Evolutionary conservation across 92 coral and sea anemone species (phyloP).

Genomic region (Parazoanthus darwini): DNA sequence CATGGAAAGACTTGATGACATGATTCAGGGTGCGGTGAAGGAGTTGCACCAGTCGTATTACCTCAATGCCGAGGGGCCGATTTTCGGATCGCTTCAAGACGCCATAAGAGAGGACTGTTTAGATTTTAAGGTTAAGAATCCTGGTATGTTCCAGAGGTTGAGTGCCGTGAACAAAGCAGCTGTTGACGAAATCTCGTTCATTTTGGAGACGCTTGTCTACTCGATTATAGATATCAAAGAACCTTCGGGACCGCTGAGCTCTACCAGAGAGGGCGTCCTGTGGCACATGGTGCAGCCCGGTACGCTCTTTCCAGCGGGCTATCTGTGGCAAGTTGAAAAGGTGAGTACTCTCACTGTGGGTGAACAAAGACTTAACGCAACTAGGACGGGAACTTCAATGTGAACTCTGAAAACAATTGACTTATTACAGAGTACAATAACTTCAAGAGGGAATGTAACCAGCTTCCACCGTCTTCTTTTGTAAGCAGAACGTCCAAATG

Average conservation of each 20-base stretch:
- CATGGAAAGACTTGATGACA: constrained; percentile 52
- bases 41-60: constrained; percentile 67
- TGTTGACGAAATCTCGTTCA: constrained; percentile 60
- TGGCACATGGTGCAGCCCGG: constrained; percentile 77
- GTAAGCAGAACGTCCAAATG: too few relatives aligned
- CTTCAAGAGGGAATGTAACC: too few relatives aligned
- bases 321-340: constrained; percentile 86
- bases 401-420: too few relatives aligned
- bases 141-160: constrained; percentile 78
- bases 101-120: constrained; percentile 57
- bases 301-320: constrained; percentile 56
- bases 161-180: constrained; percentile 59
- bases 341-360: constrained; percentile 23
- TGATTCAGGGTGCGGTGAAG: constrained; percentile 54
- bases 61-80: constrained; percentile 56
- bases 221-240: constrained; percentile 57
- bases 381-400: too few relatives aligned
- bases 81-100: constrained; percentile 54
- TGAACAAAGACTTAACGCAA: background rate
- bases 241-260: constrained; percentile 53
- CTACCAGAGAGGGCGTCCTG: constrained; percentile 73
- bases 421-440: too few relatives aligned
- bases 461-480: too few relatives aligned
- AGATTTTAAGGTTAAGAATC: constrained; percentile 61
- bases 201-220: constrained; percentile 72